Percentiles rank a stretch among this genome's conserved stretches.
phyloP scores from a whole-genome alignment of 2,797 vertebrate species.

The Valencia hispanica region DNA sequence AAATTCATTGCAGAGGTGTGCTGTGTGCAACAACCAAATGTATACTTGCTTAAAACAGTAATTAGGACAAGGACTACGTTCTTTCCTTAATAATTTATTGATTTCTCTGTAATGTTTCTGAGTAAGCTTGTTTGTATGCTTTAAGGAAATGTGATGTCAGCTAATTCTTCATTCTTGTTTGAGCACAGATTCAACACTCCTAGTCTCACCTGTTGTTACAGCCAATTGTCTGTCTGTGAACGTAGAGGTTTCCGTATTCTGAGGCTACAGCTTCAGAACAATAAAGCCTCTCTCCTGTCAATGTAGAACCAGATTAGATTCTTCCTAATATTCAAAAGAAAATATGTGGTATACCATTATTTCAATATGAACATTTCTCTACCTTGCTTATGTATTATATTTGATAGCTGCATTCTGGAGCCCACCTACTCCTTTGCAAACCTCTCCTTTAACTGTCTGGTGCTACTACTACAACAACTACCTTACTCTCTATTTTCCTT shows the following conservation, averaged over 20 bases:
- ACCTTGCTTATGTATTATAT: background rate
- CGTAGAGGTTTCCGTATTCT: background rate
- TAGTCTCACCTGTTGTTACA: background rate
- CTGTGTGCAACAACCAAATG: background rate
- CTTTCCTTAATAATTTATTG: background rate
- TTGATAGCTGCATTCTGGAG: background rate
- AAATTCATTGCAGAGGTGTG: background rate
- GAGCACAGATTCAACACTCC: background rate
- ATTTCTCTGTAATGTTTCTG: background rate
- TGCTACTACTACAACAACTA: background rate
- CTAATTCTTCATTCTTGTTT: background rate
- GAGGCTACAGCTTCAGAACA: background rate
- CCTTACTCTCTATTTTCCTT: too few relatives aligned
- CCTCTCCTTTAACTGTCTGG: background rate
- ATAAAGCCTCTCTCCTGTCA: background rate
- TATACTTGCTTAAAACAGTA: background rate
- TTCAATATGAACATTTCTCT: background rate
- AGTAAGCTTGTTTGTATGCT: background rate
- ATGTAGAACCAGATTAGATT: background rate
- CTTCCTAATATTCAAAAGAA: background rate
- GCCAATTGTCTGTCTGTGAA: background rate
- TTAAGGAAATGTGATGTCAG: background rate
- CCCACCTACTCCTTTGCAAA: background rate
- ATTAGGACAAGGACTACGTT: background rate
- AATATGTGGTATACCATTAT: background rate